Evolutionary conservation across 2,888 invertebrate genomes (phyloP), one percentile per base, ranked within the genome.

Genomic region (Crocallis elinguaria): DNA sequence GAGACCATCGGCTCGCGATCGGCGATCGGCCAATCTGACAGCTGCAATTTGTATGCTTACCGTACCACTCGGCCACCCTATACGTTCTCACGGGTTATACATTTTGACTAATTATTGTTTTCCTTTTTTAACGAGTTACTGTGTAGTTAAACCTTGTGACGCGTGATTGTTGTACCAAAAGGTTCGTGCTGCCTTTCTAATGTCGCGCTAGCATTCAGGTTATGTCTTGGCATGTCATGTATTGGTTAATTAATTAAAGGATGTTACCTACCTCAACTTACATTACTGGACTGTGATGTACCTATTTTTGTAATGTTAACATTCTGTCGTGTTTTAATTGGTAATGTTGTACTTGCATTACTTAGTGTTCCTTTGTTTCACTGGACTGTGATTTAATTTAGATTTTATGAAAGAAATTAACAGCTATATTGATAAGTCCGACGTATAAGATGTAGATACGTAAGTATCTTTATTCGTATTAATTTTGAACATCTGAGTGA

Each of bases 31-130:
- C 75, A 74, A 77, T 81, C 81, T 77, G 80, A 83, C 83, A 77
- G 68, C 71, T 78, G 71, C 81, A 79, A 86, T 86, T 86, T 84
- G 86, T 86, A 86, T 86, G 82, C 86, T 74, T 71, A 68, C 75
- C 75, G 72, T 73, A 62, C 63, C 50, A 64, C 57, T 48, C 59
- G 82, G 70, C 87, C 89, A 87, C 89, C 88, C 87, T 69, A 73
- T 65, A 56, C 66, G 86, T 85, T 89, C 90, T 84, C 90, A 89
- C 88, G 86, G 80, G 78, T 73, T 57, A 53, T 44, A 37, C 71
- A 72, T 81, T 84, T 83, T 77, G 81, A 79, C 79, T 86, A 88
- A 89, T 87, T 88, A 88, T 84, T 84, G 84, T 85, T 86, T 83
- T 75, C 70, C 65, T 75, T 83, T 84, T 79, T 78, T 75, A 75